Evolutionary conservation across 2,797 vertebrate genomes (phyloP).

Genomic region (Mormyrus hasselquistii): DNA sequence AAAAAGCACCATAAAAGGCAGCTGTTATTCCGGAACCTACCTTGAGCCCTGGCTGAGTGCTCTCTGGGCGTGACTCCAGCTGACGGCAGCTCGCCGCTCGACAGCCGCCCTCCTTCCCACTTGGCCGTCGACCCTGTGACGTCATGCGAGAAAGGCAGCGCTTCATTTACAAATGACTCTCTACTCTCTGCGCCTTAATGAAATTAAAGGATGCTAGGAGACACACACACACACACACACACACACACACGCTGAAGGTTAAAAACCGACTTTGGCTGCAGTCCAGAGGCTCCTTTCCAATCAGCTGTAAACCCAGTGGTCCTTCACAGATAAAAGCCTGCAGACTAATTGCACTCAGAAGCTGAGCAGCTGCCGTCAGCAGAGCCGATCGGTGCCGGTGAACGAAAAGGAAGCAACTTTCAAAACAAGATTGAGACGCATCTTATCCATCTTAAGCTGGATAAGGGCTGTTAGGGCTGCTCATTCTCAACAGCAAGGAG

Average conservation of each 20-base stretch:
- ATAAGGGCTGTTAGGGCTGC: background rate
- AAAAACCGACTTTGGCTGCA: slow-evolving; percentile 52
- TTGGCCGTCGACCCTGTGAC: slow-evolving; percentile 40
- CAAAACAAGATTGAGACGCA: background rate
- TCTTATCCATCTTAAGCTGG: background rate
- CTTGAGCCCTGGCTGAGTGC: slow-evolving; percentile 42
- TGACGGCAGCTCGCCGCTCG: slow-evolving; percentile 34
- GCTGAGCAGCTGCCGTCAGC: background rate
- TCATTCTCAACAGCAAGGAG: background rate
- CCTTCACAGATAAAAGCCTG: slow-evolving; percentile 30
- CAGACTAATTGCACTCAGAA: slow-evolving; percentile 8
- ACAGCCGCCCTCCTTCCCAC: slow-evolving; percentile 43
- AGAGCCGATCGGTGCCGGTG: background rate
- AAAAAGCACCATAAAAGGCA: background rate
- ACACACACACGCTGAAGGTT: slow-evolving; percentile 47
- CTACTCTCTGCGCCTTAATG: slow-evolving; percentile 61
- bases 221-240: slow-evolving; percentile 11
- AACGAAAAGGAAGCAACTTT: background rate
- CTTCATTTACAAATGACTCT: slow-evolving; percentile 44
- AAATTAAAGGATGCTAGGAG: slow-evolving; percentile 42
- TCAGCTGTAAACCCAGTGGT: slow-evolving; percentile 38
- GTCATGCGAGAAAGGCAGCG: slow-evolving; percentile 19
- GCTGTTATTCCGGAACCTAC: slow-evolving; percentile 40
- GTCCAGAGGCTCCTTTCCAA: slow-evolving; percentile 58
- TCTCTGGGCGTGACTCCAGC: slow-evolving; percentile 36